These are phyloP conservation scores for Nyctibius bracteatus DNA, from an alignment of 2,113 vertebrate species.

Conservation along the genomic window DNA sequence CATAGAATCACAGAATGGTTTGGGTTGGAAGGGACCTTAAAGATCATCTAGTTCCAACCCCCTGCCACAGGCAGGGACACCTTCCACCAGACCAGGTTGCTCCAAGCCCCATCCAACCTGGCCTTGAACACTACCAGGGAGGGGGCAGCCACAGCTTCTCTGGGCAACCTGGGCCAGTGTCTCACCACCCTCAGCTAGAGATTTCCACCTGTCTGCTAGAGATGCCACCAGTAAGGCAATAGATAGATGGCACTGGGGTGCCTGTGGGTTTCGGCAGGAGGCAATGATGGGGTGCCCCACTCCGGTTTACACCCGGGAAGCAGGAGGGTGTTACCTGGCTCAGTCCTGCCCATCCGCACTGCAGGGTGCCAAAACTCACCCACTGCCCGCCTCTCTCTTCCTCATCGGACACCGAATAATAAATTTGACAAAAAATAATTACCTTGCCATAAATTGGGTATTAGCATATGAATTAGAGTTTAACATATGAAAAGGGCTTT, in stretches of 20 bases:
- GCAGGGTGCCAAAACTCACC: background rate
- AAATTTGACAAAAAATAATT: conserved; percentile 69
- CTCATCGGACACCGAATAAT: background rate
- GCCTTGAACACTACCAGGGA: no score
- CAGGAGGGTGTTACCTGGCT: background rate
- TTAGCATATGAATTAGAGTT: conserved; percentile 74
- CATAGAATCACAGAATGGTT: no score
- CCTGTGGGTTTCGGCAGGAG: accelerated
- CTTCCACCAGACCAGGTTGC: no score
- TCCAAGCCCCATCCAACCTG: no score
- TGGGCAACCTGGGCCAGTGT: no score
- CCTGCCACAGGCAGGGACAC: no score
- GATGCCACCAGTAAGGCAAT: background rate
- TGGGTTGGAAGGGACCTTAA: no score
- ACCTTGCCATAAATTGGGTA: conserved; percentile 58
- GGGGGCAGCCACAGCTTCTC: no score
- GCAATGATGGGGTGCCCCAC: background rate
- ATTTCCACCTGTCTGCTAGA: background rate
- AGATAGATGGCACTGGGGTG: background rate
- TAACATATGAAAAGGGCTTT: conserved; percentile 75
- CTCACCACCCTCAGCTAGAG: no score
- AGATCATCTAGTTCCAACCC: no score
- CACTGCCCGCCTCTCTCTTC: background rate
- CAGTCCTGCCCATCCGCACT: background rate
- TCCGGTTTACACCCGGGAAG: accelerated